Evolutionary conservation across 1,140 invertebrate species (phyloP).

Genomic region (Pogonognathellus flavescens): DNA sequence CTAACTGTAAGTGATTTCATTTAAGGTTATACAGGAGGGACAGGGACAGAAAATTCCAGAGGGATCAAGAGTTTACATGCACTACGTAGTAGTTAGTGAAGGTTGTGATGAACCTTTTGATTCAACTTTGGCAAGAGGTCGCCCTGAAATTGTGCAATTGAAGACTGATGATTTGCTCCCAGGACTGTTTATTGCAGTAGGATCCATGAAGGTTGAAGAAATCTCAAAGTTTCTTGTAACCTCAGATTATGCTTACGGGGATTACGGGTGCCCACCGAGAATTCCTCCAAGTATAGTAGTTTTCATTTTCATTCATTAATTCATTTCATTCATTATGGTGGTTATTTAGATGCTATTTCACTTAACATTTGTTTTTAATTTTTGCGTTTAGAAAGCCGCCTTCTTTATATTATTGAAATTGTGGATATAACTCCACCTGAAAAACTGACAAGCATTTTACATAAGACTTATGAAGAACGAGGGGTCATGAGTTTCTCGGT

Average conservation of each 20-base stretch:
- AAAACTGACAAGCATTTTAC: neutral
- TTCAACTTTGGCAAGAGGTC: neutral
- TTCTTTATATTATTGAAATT: neutral
- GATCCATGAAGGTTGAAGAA: conserved; percentile 14
- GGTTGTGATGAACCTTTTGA: conserved; percentile 62
- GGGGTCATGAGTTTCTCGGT: neutral
- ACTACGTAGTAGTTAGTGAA: neutral
- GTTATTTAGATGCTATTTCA: too few species aligned
- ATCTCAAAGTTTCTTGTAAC: conserved; percentile 8
- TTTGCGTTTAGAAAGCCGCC: neutral
- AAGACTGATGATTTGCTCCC: neutral
- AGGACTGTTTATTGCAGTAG: neutral
- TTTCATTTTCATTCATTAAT: neutral
- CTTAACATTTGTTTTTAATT: too few species aligned
- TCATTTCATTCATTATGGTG: neutral
- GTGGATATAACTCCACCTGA: neutral
- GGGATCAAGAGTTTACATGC: neutral
- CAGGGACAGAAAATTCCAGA: too few species aligned
- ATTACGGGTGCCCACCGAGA: neutral
- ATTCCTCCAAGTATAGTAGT: conserved; percentile 5
- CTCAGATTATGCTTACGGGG: conserved; percentile 11
- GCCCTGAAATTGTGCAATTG: neutral
- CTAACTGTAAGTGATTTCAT: too few species aligned
- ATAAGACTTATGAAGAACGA: neutral
- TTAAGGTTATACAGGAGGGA: too few species aligned